These are phyloP conservation scores for Wiebesia pumilae DNA, from an alignment of 1,140 invertebrate genomes.

Conservation along the genomic window DNA sequence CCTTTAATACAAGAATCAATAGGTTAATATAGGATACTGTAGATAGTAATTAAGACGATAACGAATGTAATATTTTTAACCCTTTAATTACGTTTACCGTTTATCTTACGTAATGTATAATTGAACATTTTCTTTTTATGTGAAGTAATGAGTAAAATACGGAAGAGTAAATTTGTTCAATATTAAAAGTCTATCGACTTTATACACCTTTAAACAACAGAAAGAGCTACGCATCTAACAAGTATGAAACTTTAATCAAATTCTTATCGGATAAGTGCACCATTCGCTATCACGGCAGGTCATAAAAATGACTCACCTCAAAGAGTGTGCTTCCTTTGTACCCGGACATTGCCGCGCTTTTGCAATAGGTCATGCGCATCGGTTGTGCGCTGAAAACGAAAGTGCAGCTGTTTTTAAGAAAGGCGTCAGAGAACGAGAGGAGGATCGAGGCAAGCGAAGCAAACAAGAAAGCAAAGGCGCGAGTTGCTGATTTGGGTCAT, in stretches of 20 bases:
- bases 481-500: constrained; percentile 4
- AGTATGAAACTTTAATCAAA: background rate
- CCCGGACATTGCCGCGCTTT: background rate
- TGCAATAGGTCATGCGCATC: background rate
- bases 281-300: background rate
- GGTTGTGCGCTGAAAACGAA: background rate
- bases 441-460: background rate
- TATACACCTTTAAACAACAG: background rate
- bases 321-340: background rate
- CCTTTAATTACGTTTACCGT: no score
- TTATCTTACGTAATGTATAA: no score
- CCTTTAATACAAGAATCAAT: no score
- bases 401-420: background rate
- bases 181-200: background rate
- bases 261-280: background rate
- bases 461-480: background rate
- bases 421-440: background rate
- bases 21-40: no score
- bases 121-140: background rate
- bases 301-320: background rate
- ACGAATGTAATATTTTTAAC: no score
- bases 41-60: no score
- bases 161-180: background rate
- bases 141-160: background rate
- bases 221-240: background rate